These are phyloP conservation scores for Xylota sylvarum DNA, from an alignment of 2,888 invertebrate genomes.

Conservation along the genomic window DNA sequence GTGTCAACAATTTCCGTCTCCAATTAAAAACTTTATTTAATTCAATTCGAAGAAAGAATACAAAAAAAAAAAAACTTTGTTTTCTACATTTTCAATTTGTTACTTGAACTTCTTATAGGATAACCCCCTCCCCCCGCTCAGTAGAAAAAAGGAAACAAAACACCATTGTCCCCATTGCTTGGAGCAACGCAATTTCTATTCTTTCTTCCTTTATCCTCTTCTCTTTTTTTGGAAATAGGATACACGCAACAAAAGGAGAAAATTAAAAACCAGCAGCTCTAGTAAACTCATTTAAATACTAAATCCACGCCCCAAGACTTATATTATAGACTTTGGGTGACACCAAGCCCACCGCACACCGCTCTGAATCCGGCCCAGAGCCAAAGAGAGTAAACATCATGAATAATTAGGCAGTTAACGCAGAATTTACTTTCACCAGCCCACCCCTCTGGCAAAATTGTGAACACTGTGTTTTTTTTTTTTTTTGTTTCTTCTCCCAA, in stretches of 20 bases:
- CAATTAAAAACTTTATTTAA: constrained; percentile 69
- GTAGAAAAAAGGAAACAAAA: constrained; percentile 27
- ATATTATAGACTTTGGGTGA: constrained; percentile 53
- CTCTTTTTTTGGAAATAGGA: constrained; percentile 36
- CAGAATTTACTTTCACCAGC: constrained; percentile 55
- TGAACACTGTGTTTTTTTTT: constrained; percentile 26
- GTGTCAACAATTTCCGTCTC: constrained; percentile 64
- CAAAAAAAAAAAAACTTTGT: constrained; percentile 25
- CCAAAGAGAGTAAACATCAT: constrained; percentile 67
- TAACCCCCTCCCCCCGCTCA: neutral
- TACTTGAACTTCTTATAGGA: constrained; percentile 39
- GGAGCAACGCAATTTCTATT: constrained; percentile 13
- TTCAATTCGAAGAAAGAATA: constrained; percentile 11
- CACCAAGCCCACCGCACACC: constrained; percentile 34
- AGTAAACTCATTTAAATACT: constrained; percentile 72
- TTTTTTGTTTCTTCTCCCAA: constrained; percentile 8
- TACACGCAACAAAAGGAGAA: constrained; percentile 35
- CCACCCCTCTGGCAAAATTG: constrained; percentile 38
- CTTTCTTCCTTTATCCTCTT: neutral
- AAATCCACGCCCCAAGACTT: constrained; percentile 63
- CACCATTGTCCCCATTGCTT: constrained; percentile 29
- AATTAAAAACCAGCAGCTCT: constrained; percentile 69
- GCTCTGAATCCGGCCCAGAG: constrained; percentile 1
- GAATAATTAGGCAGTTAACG: constrained; percentile 77
- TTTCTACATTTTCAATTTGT: constrained; percentile 61